Evolutionary conservation across 1,140 invertebrate genomes (phyloP), one percentile per base, ranked within the genome.

Genomic region (Microplitis demolitor): DNA sequence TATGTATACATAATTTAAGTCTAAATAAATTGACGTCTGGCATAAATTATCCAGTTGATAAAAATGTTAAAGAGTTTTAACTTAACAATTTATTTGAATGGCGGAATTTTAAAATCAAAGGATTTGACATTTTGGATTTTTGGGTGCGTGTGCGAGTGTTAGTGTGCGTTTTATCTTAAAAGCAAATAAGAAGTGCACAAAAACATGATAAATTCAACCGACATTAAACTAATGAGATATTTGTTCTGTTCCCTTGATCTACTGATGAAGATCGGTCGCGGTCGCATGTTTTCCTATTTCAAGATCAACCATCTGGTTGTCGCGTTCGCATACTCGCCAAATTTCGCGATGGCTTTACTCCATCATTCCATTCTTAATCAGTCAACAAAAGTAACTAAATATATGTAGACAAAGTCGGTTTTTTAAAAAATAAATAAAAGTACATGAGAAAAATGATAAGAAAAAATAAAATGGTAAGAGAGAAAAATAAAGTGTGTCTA

Each of bases 261-360:
- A 62, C 50, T 37, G n/a, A 34, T 24, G 13, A 24, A 51, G 37
- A 51, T 67, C 66, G 24, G 51, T 53, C 51, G 34, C 16, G 45
- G 50, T 67, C 66, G 39, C 51, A 53, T 67, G 50, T 67, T 24
- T 67, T 50, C 66, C 45, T 67, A 54, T 54, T 67, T 67, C 66
- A 54, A 67, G 66, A 67, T 53, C 66, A 67, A 67, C 39, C 66
- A 53, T 16, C 39, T 35, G 45, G 14, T 39, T 67, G 14, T 4
- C 3, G 16, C 51, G 16, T 8, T n/a, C 11, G 16, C 16, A 31
- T 58, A 11, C 14, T 31, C 56, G 56, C 16, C 56, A 58, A 58
- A 58, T 24, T 58, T 58, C 24, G 4, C 39, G 39, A 45, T 45
- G 39, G 6, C 39, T 24, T 58, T 24, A 24, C 8, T 24, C 14